These are phyloP conservation scores for Rousettus leschenaultii DNA, from an alignment of 2,113 vertebrate species.

Conservation along the genomic window DNA sequence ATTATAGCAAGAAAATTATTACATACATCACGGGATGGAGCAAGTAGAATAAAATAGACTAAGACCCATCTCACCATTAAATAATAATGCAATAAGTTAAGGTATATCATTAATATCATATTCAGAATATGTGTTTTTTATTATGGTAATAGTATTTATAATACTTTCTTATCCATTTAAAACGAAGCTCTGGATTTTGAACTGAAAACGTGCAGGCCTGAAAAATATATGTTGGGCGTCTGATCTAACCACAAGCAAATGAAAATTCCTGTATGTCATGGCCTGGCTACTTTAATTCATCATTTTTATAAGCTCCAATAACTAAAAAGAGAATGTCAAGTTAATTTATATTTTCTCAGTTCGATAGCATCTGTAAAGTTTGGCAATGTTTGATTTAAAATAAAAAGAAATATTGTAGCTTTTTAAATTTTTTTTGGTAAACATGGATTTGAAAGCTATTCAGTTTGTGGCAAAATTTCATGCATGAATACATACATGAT, in stretches of 20 bases:
- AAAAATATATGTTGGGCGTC: background rate
- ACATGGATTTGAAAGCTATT: background rate
- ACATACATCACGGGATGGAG: background rate
- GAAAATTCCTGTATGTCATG: background rate
- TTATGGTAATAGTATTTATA: background rate
- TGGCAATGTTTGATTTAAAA: background rate
- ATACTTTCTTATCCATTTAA: constrained; percentile 16
- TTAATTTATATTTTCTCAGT: background rate
- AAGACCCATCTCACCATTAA: background rate
- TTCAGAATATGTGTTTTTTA: background rate
- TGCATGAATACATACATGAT: background rate
- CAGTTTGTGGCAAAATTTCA: background rate
- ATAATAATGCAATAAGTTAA: background rate
- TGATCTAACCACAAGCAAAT: background rate
- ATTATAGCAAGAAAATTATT: background rate
- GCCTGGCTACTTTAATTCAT: background rate
- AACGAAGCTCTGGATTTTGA: background rate
- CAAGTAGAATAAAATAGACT: background rate
- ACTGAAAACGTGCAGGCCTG: background rate
- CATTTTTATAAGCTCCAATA: background rate
- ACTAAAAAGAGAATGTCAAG: background rate
- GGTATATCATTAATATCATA: background rate
- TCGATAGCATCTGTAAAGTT: background rate
- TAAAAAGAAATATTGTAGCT: background rate
- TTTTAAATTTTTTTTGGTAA: background rate